phyloP scores from a whole-genome alignment of 64 coral and sea anemone species.

The Trachythela sp. region DNA sequence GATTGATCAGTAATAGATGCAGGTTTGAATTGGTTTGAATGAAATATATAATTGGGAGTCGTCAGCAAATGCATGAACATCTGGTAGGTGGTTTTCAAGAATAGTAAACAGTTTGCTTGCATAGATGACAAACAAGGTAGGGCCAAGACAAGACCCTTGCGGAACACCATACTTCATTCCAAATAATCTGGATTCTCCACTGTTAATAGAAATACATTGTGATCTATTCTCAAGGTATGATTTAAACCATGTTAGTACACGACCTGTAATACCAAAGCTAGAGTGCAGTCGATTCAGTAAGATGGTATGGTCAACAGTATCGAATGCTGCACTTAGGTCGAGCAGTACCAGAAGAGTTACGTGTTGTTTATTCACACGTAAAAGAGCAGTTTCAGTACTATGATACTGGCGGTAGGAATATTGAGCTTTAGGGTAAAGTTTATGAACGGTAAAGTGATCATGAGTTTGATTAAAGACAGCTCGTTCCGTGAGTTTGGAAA shows the following conservation, averaged over 20 bases:
- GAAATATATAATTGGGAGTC: slow-evolving; percentile 4
- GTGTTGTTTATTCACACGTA: slow-evolving; percentile 17
- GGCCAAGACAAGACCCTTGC: background rate
- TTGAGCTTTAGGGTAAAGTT: slow-evolving; percentile 17
- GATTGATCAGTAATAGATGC: background rate
- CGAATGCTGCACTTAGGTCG: background rate
- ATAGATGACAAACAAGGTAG: background rate
- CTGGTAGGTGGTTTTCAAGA: background rate
- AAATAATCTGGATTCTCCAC: background rate
- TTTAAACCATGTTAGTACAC: background rate
- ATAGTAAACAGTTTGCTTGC: background rate
- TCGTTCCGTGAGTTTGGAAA: slow-evolving; percentile 10
- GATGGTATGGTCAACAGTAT: slow-evolving; percentile 16
- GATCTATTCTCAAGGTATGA: background rate
- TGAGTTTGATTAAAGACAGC: background rate
- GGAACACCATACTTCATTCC: background rate
- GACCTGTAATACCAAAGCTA: background rate
- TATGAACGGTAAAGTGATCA: background rate
- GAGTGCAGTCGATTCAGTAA: background rate
- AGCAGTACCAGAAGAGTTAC: slow-evolving; percentile 1
- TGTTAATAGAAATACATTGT: background rate
- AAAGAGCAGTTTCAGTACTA: slow-evolving; percentile 15
- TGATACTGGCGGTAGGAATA: background rate
- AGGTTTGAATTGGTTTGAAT: background rate
- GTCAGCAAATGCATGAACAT: background rate